phyloP scores from a whole-genome alignment of 2,888 invertebrate genomes.

The Thymelicus lineola region DNA sequence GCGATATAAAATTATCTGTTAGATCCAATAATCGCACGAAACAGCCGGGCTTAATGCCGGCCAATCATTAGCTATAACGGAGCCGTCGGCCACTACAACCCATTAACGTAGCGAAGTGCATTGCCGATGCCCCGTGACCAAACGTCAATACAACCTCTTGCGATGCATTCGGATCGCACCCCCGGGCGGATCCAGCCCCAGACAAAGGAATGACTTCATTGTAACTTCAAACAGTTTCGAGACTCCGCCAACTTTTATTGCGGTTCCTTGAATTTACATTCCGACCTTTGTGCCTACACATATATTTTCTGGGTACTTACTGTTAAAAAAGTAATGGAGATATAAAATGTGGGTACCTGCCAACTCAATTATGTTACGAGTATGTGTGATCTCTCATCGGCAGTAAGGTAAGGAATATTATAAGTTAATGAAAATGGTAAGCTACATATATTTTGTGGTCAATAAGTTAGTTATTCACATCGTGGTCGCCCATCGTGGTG shows the following conservation, averaged over 20 bases:
- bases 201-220: slow-evolving; percentile 82
- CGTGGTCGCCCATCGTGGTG: too few relatives aligned
- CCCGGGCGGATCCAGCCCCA: slow-evolving; percentile 63
- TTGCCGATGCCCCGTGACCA: slow-evolving; percentile 78
- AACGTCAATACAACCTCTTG: slow-evolving; percentile 79
- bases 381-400: too few relatives aligned
- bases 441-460: too few relatives aligned
- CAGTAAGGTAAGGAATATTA: too few relatives aligned
- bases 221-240: slow-evolving; percentile 61
- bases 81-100: slow-evolving; percentile 73
- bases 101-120: slow-evolving; percentile 57
- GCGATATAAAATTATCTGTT: slow-evolving; percentile 85
- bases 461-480: too few relatives aligned
- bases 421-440: too few relatives aligned
- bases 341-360: too few relatives aligned
- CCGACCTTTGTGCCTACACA: slow-evolving; percentile 47
- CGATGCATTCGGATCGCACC: slow-evolving; percentile 62
- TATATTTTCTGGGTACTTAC: slow-evolving; percentile 38
- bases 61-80: slow-evolving; percentile 86
- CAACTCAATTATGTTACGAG: too few relatives aligned
- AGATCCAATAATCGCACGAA: slow-evolving; percentile 85
- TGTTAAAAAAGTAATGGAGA: neutral
- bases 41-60: slow-evolving; percentile 83
- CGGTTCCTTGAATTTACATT: slow-evolving; percentile 58
- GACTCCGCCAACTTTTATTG: slow-evolving; percentile 61